A percentile compares a stretch with the other conserved stretches of the same genome.
These are phyloP conservation scores for Ptychoptera albimana DNA, from an alignment of 2,888 invertebrate genomes.

Conservation along the genomic window DNA sequence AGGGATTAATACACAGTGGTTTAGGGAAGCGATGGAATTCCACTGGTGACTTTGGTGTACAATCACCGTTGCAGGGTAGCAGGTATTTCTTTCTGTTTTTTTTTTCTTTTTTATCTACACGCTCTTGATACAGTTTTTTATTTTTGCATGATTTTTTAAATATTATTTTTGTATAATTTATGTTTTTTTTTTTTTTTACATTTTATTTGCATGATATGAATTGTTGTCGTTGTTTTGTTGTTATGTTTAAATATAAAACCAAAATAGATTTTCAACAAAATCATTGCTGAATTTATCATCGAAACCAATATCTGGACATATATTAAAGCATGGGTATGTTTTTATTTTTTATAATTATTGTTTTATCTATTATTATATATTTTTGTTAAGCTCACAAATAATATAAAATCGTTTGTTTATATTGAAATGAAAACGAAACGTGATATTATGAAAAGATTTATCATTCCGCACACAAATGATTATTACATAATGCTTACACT, in stretches of 20 bases:
- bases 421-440: too few species aligned
- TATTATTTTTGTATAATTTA: constrained; percentile 12
- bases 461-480: too few species aligned
- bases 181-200: constrained; percentile 26
- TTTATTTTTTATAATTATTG: constrained; percentile 15
- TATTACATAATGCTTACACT: too few species aligned
- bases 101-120: constrained; percentile 4
- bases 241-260: constrained; percentile 18
- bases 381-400: too few species aligned
- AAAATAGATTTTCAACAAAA: constrained; percentile 53
- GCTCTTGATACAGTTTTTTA: constrained; percentile 1
- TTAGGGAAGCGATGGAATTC: constrained; percentile 67
- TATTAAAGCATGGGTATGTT: constrained; percentile 55
- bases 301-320: constrained; percentile 44
- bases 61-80: constrained; percentile 28
- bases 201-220: constrained; percentile 30
- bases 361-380: constrained; percentile 5
- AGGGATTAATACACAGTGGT: constrained; percentile 27
- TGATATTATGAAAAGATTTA: too few species aligned
- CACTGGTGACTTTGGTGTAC: constrained; percentile 59
- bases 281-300: constrained; percentile 53
- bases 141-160: constrained; percentile 4
- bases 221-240: constrained; percentile 7
- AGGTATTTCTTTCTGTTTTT: constrained; percentile 21
- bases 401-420: too few species aligned